Base-by-base conservation (phyloP, 2,888 invertebrate genomes). In the Heteropelma amictum region DNA sequence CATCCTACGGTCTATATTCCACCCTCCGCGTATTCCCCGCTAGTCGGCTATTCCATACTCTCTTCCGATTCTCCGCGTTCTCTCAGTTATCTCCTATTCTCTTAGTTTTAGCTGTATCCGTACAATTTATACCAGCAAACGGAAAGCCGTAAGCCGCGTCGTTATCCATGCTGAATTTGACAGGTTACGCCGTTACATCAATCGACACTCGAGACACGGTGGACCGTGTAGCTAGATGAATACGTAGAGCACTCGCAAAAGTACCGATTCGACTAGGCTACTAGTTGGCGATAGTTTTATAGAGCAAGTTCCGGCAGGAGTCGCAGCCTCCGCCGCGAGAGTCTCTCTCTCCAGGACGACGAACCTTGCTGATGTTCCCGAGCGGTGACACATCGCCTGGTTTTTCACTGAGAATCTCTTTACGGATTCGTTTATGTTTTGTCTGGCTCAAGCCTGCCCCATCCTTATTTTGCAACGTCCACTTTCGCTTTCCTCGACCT, bases 301-400 rank as follows among this genome's bases (percentile, higher is more conserved):
- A 69, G 78, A 77, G 76, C 77, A 79, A 78, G 78, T 80, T 81
- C 75, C 72, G 68, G 70, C 26, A 21, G 19, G 19, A 5, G 53
- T 56, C 58, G 58, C 30, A 33, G 40, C 58, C 42, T 47, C 65
- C 69, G 71, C 80, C 78, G 81, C 82, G 76, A 82, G 80, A 76
- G 77, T 77, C 78, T 74, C 76, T 73, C 67, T 74, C 76, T 73
- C 67, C 78, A 76, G 78, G 77, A 78, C 77, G 68, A 74, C 77
- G 76, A 76, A 77, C 78, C 80, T 81, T 77, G 64, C 77, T 65
- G 77, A 78, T 77, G 78, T 77, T 78, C 74, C 61, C 76, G 72
- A 79, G 79, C 77, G 81, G 79, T 79, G 80, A 79, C 79, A 79
- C 82, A 81, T 81, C 82, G 81, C 80, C 82, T 77, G 80, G 76